Conservation (phyloP, 2,888 invertebrate genomes). For the Morpho deidamia region DNA sequence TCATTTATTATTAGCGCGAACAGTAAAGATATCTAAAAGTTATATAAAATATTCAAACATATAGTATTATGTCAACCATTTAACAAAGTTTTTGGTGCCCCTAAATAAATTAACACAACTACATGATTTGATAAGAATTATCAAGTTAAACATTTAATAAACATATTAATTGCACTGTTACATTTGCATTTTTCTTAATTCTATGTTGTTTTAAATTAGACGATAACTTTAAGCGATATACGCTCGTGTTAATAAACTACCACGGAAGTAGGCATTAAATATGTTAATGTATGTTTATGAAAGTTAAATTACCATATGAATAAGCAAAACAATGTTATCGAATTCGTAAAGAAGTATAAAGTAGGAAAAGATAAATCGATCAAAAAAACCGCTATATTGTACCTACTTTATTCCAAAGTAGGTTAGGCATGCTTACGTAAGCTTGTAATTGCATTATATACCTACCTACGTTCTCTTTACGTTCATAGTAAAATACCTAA, state of each 20-base stretch:
- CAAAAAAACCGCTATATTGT: conserved; percentile 30
- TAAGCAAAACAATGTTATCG: conserved; percentile 5
- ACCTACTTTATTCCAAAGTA: conserved; percentile 48
- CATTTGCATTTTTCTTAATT: no score
- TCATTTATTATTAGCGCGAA: no score
- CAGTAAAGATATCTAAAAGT: no score
- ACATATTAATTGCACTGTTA: no score
- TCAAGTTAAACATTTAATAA: no score
- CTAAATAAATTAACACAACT: not conserved
- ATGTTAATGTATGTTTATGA: conserved; percentile 9
- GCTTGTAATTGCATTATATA: conserved; percentile 69
- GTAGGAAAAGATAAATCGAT: conserved; percentile 8
- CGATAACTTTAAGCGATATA: no score
- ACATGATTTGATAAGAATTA: no score
- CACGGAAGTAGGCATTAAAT: conserved; percentile 8
- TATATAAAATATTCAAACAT: no score
- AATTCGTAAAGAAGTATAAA: not conserved
- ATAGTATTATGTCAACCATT: no score
- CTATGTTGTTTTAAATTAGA: no score
- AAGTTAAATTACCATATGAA: conserved; percentile 8
- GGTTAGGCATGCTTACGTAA: conserved; percentile 68
- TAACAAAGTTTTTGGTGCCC: not conserved
- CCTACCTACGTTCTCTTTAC: conserved; percentile 67
- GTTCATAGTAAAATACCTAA: conserved; percentile 73
- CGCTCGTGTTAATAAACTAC: not conserved